Conservation (phyloP, 1,140 invertebrate species). For the Cherax quadricarinatus region DNA sequence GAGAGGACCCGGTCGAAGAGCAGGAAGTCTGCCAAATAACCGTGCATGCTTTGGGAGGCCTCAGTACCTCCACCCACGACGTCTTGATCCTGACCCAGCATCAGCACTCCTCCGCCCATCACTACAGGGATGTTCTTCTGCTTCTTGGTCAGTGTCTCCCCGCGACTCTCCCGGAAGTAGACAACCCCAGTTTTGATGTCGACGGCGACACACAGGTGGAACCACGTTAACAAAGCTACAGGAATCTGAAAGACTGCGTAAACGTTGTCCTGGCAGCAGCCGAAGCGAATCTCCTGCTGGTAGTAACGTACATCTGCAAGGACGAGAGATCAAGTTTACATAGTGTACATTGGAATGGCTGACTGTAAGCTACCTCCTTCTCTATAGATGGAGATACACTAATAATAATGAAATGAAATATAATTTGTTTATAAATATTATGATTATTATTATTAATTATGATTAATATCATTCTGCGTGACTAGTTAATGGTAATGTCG, state of each 20-base stretch:
- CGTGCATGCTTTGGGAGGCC: conserved; percentile 19
- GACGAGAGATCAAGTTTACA: background rate
- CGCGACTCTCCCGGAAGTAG: background rate
- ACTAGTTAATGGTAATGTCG: too few relatives aligned
- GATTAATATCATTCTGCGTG: too few relatives aligned
- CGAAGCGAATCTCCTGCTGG: conserved; percentile 33
- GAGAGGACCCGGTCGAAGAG: conserved; percentile 9
- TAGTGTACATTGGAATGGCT: background rate
- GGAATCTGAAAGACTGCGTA: background rate
- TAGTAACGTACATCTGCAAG: background rate
- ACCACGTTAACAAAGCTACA: conserved; percentile 14
- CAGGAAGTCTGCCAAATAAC: conserved; percentile 26
- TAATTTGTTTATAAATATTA: background rate
- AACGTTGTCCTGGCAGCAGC: conserved; percentile 16
- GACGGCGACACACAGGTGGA: conserved; percentile 5
- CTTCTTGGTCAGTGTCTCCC: background rate
- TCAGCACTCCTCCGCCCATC: conserved; percentile 15
- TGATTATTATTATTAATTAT: too few relatives aligned
- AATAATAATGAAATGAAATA: background rate
- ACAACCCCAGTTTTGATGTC: background rate
- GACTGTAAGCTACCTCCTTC: background rate
- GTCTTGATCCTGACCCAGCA: conserved; percentile 46
- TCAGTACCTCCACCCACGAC: conserved; percentile 1
- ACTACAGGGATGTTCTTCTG: background rate
- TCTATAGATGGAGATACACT: background rate